These are phyloP conservation scores for Dynastes maya DNA, from an alignment of 2,888 invertebrate genomes.

Conservation along the genomic window DNA sequence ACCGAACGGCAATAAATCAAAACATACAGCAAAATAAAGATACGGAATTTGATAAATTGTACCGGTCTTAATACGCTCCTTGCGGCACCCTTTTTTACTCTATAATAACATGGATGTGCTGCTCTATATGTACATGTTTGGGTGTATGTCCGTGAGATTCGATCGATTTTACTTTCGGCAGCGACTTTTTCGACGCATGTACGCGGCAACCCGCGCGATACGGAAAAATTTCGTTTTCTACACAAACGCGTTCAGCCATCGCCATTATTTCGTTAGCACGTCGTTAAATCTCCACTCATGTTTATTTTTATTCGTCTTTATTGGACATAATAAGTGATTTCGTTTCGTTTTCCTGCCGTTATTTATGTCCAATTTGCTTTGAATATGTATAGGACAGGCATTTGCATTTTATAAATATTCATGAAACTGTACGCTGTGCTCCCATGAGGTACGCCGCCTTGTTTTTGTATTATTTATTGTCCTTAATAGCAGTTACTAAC, in stretches of 20 bases:
- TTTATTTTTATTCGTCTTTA: conserved; percentile 29
- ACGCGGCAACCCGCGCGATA: conserved; percentile 6
- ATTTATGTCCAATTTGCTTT: conserved; percentile 38
- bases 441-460: neutral
- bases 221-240: conserved; percentile 39
- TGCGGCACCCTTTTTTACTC: conserved; percentile 24
- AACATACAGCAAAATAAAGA: neutral
- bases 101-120: too few relatives aligned
- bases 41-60: conserved; percentile 35
- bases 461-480: conserved; percentile 33
- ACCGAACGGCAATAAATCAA: conserved; percentile 31
- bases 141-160: too few relatives aligned
- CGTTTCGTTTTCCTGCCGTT: conserved; percentile 18
- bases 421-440: conserved; percentile 5
- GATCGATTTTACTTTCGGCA: conserved; percentile 18
- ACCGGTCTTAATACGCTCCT: conserved; percentile 11
- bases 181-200: neutral
- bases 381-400: conserved; percentile 23
- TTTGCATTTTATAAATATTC: conserved; percentile 45
- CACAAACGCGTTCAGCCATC: conserved; percentile 6
- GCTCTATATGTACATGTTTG: too few relatives aligned
- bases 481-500: conserved; percentile 6
- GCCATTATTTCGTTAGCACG: conserved; percentile 30
- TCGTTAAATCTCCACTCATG: neutral
- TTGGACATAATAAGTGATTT: conserved; percentile 31